Conservation (phyloP, 53 echinoderm and acorn worm species). For the Hippasteria phrygiana region DNA sequence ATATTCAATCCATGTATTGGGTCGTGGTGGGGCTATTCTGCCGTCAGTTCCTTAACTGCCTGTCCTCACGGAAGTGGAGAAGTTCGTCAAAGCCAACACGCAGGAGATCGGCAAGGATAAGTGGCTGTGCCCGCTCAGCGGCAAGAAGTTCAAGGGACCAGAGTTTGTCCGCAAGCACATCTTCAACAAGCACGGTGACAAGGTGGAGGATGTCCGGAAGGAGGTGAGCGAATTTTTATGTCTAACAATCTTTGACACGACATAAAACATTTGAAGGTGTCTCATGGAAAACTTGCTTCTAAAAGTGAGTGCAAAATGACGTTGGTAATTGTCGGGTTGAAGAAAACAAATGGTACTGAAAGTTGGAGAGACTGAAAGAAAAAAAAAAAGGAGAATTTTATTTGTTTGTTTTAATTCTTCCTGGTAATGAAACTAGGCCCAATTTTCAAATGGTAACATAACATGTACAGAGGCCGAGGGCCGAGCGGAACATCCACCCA, state of each 20-base stretch:
- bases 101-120: slow-evolving; percentile 98
- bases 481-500: too few species aligned
- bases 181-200: slow-evolving; percentile 96
- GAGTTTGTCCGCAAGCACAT: slow-evolving; percentile 99
- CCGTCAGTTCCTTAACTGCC: slow-evolving; percentile 74
- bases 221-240: slow-evolving; percentile 80
- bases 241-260: too few species aligned
- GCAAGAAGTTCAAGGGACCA: slow-evolving; percentile 98
- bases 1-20: too few species aligned
- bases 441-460: too few species aligned
- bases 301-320: too few species aligned
- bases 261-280: too few species aligned
- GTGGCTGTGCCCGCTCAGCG: slow-evolving; percentile 98
- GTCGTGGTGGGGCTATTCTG: too few species aligned
- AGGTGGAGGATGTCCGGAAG: slow-evolving; percentile 91
- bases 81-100: slow-evolving; percentile 95
- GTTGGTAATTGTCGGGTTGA: too few species aligned
- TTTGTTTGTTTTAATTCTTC: not conserved
- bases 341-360: too few species aligned
- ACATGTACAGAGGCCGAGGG: too few species aligned
- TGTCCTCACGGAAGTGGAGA: slow-evolving; percentile 86
- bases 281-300: too few species aligned
- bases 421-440: too few species aligned
- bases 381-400: not conserved
- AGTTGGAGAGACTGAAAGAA: not conserved